These are phyloP conservation scores for Rhabdomys dilectus DNA, from an alignment of 2,113 vertebrate genomes.

Conservation along the genomic window DNA sequence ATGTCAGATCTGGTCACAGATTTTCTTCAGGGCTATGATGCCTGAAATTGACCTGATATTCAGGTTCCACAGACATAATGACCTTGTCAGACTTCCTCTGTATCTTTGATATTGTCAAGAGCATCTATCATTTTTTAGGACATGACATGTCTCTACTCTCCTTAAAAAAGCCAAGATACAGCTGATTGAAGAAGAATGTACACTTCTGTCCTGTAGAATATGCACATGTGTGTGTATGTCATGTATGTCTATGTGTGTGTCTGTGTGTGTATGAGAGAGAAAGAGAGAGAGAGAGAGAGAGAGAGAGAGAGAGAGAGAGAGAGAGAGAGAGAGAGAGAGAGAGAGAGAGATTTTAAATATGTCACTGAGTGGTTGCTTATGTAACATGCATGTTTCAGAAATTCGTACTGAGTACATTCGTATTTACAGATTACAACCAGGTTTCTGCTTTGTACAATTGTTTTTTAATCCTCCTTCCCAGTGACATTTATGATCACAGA, in stretches of 20 bases:
- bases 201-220: too few species aligned
- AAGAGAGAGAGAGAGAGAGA: too few species aligned
- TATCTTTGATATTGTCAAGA: neutral
- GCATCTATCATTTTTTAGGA: neutral
- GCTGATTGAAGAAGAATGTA: neutral
- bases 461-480: neutral
- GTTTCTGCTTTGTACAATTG: accelerated
- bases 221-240: too few species aligned
- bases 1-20: too few species aligned
- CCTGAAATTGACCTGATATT: neutral
- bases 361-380: neutral
- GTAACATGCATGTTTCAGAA: neutral
- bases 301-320: too few species aligned
- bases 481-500: neutral
- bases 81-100: neutral
- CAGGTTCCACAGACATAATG: neutral
- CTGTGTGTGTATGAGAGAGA: too few species aligned
- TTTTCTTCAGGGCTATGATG: too few species aligned
- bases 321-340: too few species aligned
- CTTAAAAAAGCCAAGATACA: neutral
- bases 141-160: neutral
- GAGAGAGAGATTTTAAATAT: neutral
- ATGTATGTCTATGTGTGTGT: neutral
- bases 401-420: neutral
- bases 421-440: neutral